These are phyloP conservation scores for Galeopsomyia nigrocyanea DNA, from an alignment of 2,888 invertebrate genomes.

Conservation along the genomic window DNA sequence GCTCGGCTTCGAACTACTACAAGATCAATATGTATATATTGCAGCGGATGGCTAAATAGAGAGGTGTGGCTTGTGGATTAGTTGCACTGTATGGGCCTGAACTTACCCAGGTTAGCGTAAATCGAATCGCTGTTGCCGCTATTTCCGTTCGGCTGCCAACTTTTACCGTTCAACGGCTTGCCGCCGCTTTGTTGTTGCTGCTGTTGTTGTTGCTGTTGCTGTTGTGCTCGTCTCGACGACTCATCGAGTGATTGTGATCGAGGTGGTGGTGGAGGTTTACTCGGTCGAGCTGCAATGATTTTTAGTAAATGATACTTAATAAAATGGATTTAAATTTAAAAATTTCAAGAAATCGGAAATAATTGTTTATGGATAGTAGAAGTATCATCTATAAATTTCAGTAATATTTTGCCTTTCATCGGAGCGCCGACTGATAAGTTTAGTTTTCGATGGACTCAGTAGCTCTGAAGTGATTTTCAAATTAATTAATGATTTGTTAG, in stretches of 20 bases:
- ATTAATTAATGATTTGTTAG: too few relatives aligned
- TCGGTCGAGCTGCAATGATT: conserved; percentile 69
- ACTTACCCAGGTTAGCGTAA: conserved; percentile 85
- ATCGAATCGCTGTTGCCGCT: conserved; percentile 67
- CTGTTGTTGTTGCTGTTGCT: conserved; percentile 7
- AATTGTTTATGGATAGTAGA: too few relatives aligned
- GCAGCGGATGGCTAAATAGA: conserved; percentile 48
- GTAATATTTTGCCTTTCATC: too few relatives aligned
- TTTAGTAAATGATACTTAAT: conserved; percentile 22
- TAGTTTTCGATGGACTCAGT: too few relatives aligned
- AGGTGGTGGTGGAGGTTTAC: conserved; percentile 84
- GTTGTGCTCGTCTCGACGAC: conserved; percentile 65
- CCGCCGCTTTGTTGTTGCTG: conserved; percentile 17
- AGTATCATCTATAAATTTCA: too few relatives aligned
- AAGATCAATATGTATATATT: conserved; percentile 18
- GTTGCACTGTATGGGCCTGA: conserved; percentile 68
- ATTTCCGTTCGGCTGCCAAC: conserved; percentile 51
- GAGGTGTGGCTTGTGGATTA: conserved; percentile 54
- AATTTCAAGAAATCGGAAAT: too few relatives aligned
- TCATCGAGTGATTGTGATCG: conserved; percentile 72
- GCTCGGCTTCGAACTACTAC: too few relatives aligned
- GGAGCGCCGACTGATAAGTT: too few relatives aligned
- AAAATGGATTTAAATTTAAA: background rate
- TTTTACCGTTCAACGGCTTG: conserved; percentile 44
- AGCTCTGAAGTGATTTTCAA: too few relatives aligned